Base-by-base conservation (phyloP, 1,140 invertebrate genomes). In the Argopecten irradians region DNA sequence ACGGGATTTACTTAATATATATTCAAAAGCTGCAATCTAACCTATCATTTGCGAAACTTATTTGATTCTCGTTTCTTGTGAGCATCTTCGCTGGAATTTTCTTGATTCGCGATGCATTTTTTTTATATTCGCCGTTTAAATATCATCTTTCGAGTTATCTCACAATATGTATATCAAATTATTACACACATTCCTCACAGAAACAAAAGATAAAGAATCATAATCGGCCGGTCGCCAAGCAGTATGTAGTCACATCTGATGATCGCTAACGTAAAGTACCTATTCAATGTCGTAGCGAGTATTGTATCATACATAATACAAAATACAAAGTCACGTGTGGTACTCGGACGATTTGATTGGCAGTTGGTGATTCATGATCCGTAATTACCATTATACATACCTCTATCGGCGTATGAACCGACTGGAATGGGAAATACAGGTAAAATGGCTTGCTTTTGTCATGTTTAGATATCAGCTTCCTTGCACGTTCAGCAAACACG, bases 351-450 rank as follows among this genome's bases (percentile, higher is more conserved):
- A n/a, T n/a, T n/a, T n/a, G n/a, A n/a, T n/a, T n/a, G n/a, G n/a
- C n/a, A n/a, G n/a, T n/a, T n/a, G n/a, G n/a, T n/a, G n/a, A n/a
- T n/a, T 16, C 19, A 22, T 35, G 16, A 9, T 36, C 19, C 33
- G n/a, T n/a, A n/a, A n/a, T n/a, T n/a, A n/a, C n/a, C n/a, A n/a
- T n/a, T n/a, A n/a, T n/a, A n/a, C n/a, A n/a, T 89, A 93, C 95
- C 92, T 95, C 88, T 16, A 94, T 87, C 28, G 94, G 94, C 14
- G 86, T 34, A 86, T 95, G 94, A n/a, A 94, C 94, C 9, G 93
- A 91, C 88, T 95, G 94, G 91, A 94, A 95, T 0, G 94, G 92
- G n/a, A 95, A 85, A 43, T 95, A 95, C 14, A 95, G 86, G 84
- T 93, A 95, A 71, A 95, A 86, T 2, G 94, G 94, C 83, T 91